Percentiles rank a stretch among this genome's conserved stretches.
Evolutionary conservation across 1,140 invertebrate genomes (phyloP).

Genomic region (Calliopsis andreniformis): DNA sequence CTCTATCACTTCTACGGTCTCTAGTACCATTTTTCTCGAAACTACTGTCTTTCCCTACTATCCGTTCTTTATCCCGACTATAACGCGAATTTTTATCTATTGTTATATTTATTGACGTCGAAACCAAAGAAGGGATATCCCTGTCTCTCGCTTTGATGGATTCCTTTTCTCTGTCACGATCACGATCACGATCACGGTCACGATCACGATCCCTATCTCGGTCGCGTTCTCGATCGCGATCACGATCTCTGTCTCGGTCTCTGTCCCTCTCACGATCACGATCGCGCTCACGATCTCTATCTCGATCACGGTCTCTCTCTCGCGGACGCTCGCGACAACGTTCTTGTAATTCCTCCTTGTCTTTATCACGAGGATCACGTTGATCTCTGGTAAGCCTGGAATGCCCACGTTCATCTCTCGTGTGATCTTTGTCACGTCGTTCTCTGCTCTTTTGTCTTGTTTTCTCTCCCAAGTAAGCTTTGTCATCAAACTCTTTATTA

Average conservation of each 20-base stretch:
- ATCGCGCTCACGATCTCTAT: constrained; percentile 61
- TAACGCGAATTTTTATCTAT: constrained; percentile 70
- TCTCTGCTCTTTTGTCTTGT: constrained; percentile 72
- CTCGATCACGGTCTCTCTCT: constrained; percentile 59
- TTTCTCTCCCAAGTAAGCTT: constrained; percentile 64
- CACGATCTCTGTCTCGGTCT: constrained; percentile 57
- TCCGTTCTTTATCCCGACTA: constrained; percentile 72
- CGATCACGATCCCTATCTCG: constrained; percentile 37
- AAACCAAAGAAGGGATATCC: constrained; percentile 46
- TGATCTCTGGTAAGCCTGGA: constrained; percentile 73
- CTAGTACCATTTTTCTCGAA: constrained; percentile 68
- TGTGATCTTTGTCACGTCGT: constrained; percentile 75
- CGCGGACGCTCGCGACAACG: constrained; percentile 70
- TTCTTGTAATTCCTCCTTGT: constrained; percentile 76
- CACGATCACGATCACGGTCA: constrained; percentile 56
- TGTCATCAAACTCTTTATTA: constrained; percentile 68
- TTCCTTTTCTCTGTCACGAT: constrained; percentile 67
- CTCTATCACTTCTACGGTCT: constrained; percentile 76
- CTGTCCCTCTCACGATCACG: constrained; percentile 59
- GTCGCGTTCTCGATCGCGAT: constrained; percentile 52
- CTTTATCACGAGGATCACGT: constrained; percentile 75
- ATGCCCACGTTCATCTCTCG: constrained; percentile 70
- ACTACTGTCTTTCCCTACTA: constrained; percentile 60
- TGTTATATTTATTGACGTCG: constrained; percentile 43
- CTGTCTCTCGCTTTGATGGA: constrained; percentile 57